Evolutionary conservation across 2,888 invertebrate genomes (phyloP).

Genomic region (Leptopilina syphax): DNA sequence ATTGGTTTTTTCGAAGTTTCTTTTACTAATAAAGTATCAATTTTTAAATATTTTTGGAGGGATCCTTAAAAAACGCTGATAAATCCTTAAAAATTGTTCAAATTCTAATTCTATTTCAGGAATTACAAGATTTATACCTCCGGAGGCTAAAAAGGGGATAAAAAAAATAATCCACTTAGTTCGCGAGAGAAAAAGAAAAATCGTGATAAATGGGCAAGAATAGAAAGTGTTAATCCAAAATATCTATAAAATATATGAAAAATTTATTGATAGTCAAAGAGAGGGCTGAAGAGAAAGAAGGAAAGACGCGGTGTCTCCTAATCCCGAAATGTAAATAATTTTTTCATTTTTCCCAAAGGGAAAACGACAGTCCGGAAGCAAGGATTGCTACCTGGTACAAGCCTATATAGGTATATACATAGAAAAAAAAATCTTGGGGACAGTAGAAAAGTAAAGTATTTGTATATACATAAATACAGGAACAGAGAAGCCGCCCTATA

Average conservation of each 20-base stretch:
- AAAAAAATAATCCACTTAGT: not conserved
- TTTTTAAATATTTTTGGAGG: no score
- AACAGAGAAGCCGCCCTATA: conserved; percentile 16
- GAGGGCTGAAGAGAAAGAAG: no score
- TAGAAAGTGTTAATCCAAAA: conserved; percentile 25
- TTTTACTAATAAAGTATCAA: no score
- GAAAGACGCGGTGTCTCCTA: not conserved
- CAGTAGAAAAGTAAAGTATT: conserved; percentile 25
- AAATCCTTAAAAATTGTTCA: no score
- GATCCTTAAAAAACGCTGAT: no score
- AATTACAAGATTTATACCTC: not conserved
- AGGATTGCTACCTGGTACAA: conserved; percentile 29
- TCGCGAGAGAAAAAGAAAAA: not conserved
- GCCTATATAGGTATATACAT: no score
- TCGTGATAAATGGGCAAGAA: conserved; percentile 19
- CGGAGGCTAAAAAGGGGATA: not conserved
- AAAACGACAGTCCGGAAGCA: conserved; percentile 33
- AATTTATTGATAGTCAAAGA: conserved; percentile 6
- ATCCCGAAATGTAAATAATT: conserved; percentile 27
- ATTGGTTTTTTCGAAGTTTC: no score
- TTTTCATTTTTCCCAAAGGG: conserved; percentile 15
- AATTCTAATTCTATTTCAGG: not conserved
- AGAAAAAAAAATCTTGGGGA: conserved; percentile 19
- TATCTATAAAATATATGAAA: conserved; percentile 32
- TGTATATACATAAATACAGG: not conserved